phyloP scores from a whole-genome alignment of 2,888 invertebrate genomes.

The Litoditis marina region DNA sequence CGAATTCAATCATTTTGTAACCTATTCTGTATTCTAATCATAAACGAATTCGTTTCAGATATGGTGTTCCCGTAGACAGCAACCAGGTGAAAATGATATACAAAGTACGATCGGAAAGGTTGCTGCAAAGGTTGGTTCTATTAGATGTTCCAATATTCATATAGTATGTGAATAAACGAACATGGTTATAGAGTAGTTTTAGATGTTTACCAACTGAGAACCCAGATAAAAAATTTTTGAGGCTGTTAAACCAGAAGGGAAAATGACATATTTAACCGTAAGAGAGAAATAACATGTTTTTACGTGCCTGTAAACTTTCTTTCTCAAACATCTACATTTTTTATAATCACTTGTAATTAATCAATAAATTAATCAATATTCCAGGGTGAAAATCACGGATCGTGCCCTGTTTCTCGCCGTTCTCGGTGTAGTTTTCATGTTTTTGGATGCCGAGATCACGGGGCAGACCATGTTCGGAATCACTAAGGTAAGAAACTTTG shows the following conservation, averaged over 20 bases:
- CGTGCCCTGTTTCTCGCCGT: constrained; percentile 41
- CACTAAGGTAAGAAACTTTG: constrained; percentile 11
- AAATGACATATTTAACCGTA: too few species aligned
- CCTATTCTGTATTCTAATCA: too few species aligned
- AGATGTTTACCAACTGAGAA: too few species aligned
- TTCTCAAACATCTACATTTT: too few species aligned
- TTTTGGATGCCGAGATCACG: constrained; percentile 57
- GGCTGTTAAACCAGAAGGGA: too few species aligned
- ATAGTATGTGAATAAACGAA: too few species aligned
- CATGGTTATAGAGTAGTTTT: too few species aligned
- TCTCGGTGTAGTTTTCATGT: constrained; percentile 55
- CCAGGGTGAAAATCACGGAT: constrained; percentile 37
- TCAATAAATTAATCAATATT: constrained; percentile 1
- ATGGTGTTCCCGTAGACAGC: constrained; percentile 58
- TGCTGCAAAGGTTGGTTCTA: constrained; percentile 28
- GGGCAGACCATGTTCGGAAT: constrained; percentile 46
- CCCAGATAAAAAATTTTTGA: too few species aligned
- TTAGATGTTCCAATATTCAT: too few species aligned
- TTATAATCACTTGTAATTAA: not conserved
- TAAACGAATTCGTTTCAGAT: constrained; percentile 49
- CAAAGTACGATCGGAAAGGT: constrained; percentile 54
- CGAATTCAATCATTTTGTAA: too few species aligned
- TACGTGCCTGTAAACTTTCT: too few species aligned
- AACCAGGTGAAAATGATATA: constrained; percentile 60
- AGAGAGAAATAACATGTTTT: too few species aligned